Percentiles rank a stretch among this genome's conserved stretches.
Evolutionary conservation across 1,140 invertebrate species (phyloP).

Genomic region (Bombus vancouverensis): DNA sequence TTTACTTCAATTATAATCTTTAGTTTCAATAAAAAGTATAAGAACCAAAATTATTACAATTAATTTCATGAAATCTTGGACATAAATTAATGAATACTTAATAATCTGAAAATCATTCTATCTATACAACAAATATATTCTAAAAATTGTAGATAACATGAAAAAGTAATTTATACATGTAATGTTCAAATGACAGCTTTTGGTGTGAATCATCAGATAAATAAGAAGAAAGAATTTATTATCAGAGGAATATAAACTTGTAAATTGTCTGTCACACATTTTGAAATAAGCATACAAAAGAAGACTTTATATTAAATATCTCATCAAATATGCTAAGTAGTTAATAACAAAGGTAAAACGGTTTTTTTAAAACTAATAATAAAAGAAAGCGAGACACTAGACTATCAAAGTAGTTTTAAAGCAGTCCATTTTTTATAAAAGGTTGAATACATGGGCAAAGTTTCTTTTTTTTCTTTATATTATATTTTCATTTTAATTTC

Average conservation of each 20-base stretch:
- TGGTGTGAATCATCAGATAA: not conserved
- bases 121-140: not conserved
- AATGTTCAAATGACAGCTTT: not conserved
- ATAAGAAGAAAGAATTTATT: slow-evolving; percentile 4
- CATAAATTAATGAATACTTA: not conserved
- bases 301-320: not conserved
- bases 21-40: not conserved
- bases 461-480: no score
- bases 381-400: not conserved
- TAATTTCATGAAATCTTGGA: not conserved
- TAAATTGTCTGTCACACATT: not conserved
- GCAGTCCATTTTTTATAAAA: no score
- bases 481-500: no score
- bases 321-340: not conserved
- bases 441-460: not conserved
- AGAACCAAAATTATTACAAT: not conserved
- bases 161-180: not conserved
- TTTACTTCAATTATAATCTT: not conserved
- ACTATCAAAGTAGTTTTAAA: no score
- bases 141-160: not conserved
- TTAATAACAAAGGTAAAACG: not conserved
- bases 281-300: not conserved
- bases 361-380: no score
- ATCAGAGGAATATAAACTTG: not conserved
- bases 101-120: not conserved